phyloP scores from a whole-genome alignment of 2,113 vertebrate genomes.

The Oncorhynchus clarkii region DNA sequence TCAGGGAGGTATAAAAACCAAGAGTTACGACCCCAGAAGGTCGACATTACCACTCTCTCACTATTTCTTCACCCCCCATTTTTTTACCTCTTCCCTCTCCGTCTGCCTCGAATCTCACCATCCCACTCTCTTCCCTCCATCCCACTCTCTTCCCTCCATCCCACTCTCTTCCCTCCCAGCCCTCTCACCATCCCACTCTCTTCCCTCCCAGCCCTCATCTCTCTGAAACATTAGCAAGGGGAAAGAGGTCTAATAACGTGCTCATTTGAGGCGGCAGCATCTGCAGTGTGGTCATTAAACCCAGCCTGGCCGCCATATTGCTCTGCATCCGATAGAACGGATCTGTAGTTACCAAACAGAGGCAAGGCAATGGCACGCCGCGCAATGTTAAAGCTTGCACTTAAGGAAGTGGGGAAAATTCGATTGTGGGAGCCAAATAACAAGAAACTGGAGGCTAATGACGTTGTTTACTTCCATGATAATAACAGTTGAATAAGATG shows the following conservation, averaged over 20 bases:
- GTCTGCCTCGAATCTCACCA: no score
- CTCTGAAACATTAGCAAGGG: slow-evolving; percentile 81
- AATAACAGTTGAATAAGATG: no score
- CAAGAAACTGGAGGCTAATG: no score
- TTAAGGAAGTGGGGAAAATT: no score
- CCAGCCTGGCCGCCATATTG: slow-evolving; percentile 30
- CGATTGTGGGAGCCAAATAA: no score
- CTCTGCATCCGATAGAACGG: slow-evolving; percentile 32
- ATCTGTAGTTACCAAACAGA: slow-evolving; percentile 21
- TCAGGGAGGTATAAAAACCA: slow-evolving; percentile 31
- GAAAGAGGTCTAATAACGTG: slow-evolving; percentile 42
- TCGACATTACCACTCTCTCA: background rate
- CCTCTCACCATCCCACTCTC: no score
- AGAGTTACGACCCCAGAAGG: slow-evolving; percentile 74
- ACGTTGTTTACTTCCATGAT: no score
- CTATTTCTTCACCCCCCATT: background rate
- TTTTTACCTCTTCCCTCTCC: slow-evolving; percentile 68
- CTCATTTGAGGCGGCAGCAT: slow-evolving; percentile 33
- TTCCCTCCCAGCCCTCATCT: background rate
- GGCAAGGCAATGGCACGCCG: slow-evolving; percentile 23
- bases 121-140: no score
- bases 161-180: background rate
- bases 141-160: no score
- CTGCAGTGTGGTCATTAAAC: slow-evolving; percentile 54
- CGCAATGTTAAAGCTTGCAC: slow-evolving; percentile 31